Conservation (phyloP, 2,888 invertebrate genomes). For the Megalurothrips usitatus region DNA sequence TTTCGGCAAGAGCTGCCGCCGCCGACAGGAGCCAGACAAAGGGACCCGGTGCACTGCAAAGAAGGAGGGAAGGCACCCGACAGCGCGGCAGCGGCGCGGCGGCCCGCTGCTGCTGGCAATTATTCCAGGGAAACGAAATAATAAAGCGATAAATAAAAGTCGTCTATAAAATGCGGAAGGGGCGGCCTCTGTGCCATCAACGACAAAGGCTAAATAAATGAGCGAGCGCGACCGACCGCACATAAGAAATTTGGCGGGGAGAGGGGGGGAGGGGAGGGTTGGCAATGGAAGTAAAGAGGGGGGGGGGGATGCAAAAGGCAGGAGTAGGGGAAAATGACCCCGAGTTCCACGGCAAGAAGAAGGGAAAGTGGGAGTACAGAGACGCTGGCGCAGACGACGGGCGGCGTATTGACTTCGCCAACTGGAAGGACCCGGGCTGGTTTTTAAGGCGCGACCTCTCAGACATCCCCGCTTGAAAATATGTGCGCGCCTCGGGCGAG, state of each 20-base stretch:
- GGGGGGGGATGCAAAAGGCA: not conserved
- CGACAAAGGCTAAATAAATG: conserved; percentile 11
- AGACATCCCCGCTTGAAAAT: too few relatives aligned
- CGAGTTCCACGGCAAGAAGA: not conserved
- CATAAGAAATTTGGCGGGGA: not conserved
- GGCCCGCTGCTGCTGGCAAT: not conserved
- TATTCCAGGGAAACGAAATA: conserved; percentile 6
- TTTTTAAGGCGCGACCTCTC: too few relatives aligned
- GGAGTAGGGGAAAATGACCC: not conserved
- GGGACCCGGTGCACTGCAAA: not conserved
- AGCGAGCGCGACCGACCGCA: not conserved
- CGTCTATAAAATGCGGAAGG: not conserved
- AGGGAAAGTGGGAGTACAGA: not conserved
- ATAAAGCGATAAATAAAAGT: conserved; percentile 11
- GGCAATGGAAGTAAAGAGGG: too few relatives aligned
- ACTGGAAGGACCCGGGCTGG: too few relatives aligned
- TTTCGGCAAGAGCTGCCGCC: too few relatives aligned
- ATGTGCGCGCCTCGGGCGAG: too few relatives aligned
- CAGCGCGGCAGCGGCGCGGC: too few relatives aligned
- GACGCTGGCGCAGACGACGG: not conserved
- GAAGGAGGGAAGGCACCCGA: not conserved
- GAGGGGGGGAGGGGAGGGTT: not conserved
- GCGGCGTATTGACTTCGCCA: too few relatives aligned
- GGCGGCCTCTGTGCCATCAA: not conserved
- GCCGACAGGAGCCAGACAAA: not conserved